A percentile compares a stretch with the other conserved stretches of the same genome.
Conservation (phyloP, 2,888 invertebrate genomes). For the Podotricha telesiphe region DNA sequence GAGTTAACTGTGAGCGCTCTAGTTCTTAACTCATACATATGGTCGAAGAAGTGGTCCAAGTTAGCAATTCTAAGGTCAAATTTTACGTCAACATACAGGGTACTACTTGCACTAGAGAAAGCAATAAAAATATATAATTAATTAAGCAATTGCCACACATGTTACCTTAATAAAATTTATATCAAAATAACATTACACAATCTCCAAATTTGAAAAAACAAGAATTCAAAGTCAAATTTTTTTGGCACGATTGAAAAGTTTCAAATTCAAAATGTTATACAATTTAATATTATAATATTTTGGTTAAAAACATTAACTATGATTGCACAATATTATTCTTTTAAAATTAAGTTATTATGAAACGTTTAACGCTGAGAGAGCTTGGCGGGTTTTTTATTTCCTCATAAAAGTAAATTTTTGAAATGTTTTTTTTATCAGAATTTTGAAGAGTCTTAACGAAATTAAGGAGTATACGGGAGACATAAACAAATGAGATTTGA, state of each 20-base stretch:
- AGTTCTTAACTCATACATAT: conserved; percentile 8
- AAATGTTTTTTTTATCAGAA: too few species aligned
- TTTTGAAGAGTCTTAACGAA: too few species aligned
- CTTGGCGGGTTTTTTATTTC: too few species aligned
- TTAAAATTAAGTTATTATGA: too few species aligned
- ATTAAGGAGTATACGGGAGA: too few species aligned
- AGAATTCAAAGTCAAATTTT: conserved; percentile 18
- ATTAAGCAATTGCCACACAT: background rate
- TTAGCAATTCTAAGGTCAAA: conserved; percentile 18
- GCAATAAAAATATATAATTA: background rate
- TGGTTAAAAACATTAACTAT: too few species aligned
- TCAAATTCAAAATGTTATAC: conserved; percentile 6
- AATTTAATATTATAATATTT: background rate
- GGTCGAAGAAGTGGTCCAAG: conserved; percentile 4
- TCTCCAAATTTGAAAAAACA: conserved; percentile 15
- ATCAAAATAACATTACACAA: conserved; percentile 13
- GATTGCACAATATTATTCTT: too few species aligned
- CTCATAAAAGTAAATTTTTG: too few species aligned
- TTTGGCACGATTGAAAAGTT: background rate
- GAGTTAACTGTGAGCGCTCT: conserved; percentile 18
- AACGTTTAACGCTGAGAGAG: too few species aligned
- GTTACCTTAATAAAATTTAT: background rate
- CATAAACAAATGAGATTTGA: too few species aligned
- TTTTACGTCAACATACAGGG: background rate
- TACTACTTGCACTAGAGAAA: conserved; percentile 10